phyloP scores from a whole-genome alignment of 2,797 vertebrate species.

The Paratrypauchen microcephalus region DNA sequence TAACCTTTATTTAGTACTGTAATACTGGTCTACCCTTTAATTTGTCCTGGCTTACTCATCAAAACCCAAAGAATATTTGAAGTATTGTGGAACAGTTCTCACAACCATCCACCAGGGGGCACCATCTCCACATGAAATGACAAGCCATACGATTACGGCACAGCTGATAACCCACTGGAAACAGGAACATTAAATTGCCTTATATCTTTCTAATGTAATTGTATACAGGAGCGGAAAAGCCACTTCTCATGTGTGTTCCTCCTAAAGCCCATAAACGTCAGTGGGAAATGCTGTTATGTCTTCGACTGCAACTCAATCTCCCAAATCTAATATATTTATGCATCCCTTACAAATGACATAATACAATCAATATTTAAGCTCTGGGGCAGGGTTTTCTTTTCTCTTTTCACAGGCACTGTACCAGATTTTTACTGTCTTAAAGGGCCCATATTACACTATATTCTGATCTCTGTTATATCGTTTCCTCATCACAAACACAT shows the following conservation, averaged over 20 bases:
- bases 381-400: not conserved
- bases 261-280: not conserved
- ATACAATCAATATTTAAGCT: not conserved
- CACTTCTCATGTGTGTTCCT: not conserved
- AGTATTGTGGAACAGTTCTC: not conserved
- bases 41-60: not conserved
- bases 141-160: accelerated
- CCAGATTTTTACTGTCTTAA: too few species aligned
- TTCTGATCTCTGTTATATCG: too few species aligned
- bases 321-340: conserved; percentile 5
- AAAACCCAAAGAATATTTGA: not conserved
- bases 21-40: too few species aligned
- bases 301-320: not conserved
- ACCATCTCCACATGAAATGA: conserved; percentile 20
- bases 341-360: not conserved
- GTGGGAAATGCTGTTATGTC: not conserved
- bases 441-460: too few species aligned
- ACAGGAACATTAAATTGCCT: not conserved
- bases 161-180: too few species aligned
- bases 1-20: too few species aligned
- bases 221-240: not conserved
- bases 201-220: not conserved
- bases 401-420: not conserved
- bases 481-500: too few species aligned
- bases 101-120: conserved; percentile 53